Evolutionary conservation across 1,140 invertebrate species (phyloP).

Genomic region (Temnothorax nylanderi): DNA sequence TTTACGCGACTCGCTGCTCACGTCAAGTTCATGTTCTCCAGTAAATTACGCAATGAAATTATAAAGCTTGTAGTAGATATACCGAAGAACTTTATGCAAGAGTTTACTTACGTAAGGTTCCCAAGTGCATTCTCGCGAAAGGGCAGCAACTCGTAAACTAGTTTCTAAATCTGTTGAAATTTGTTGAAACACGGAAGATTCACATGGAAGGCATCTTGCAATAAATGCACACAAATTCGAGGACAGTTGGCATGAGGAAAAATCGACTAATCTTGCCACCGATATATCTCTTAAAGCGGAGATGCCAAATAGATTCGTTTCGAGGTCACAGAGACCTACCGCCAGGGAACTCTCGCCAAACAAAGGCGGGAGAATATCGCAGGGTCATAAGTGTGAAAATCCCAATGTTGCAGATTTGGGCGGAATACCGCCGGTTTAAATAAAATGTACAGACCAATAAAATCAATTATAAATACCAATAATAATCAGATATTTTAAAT

Average conservation of each 20-base stretch:
- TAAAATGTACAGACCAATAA: not conserved
- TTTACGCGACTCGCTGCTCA: not conserved
- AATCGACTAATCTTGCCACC: slow-evolving; percentile 17
- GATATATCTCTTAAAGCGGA: slow-evolving; percentile 22
- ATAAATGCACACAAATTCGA: slow-evolving; percentile 5
- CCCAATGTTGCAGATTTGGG: not conserved
- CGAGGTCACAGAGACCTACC: slow-evolving; percentile 11
- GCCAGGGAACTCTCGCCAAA: not conserved
- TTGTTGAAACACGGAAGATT: slow-evolving; percentile 28
- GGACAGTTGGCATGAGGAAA: slow-evolving; percentile 43
- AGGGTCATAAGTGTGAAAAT: not conserved
- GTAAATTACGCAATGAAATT: slow-evolving; percentile 32
- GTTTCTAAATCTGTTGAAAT: slow-evolving; percentile 34
- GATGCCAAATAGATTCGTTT: slow-evolving; percentile 23
- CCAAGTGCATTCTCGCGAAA: not conserved
- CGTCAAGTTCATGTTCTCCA: slow-evolving; percentile 4
- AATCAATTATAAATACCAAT: not conserved
- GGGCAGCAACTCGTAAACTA: slow-evolving; percentile 8
- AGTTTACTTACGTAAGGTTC: slow-evolving; percentile 37
- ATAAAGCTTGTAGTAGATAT: slow-evolving; percentile 30
- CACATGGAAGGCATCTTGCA: not conserved
- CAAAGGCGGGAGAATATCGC: slow-evolving; percentile 11
- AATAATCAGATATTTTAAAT: not conserved
- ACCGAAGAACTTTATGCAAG: slow-evolving; percentile 35
- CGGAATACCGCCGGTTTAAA: not conserved